These are phyloP conservation scores for Dysmachus trigonus DNA, from an alignment of 2,888 invertebrate genomes.

Conservation along the genomic window DNA sequence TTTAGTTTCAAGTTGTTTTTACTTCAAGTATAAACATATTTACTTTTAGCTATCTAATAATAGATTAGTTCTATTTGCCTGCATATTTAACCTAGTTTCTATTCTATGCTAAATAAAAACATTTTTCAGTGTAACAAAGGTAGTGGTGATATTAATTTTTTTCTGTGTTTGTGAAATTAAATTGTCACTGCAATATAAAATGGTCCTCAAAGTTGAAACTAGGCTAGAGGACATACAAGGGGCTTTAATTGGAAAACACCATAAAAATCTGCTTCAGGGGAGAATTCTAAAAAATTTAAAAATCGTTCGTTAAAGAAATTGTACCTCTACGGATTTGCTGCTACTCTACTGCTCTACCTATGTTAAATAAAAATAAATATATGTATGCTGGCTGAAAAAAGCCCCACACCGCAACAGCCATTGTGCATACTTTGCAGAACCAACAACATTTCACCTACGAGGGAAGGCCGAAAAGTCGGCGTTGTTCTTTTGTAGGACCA, in stretches of 20 bases:
- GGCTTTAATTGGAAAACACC: neutral
- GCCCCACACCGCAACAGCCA: conserved; percentile 17
- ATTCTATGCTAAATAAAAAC: neutral
- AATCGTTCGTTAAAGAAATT: neutral
- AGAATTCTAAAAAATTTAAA: neutral
- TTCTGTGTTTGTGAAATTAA: neutral
- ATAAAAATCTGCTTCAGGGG: neutral
- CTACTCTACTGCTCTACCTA: neutral
- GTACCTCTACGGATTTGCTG: neutral
- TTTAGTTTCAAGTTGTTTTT: too few species aligned
- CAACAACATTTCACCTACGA: conserved; percentile 1
- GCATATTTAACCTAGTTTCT: too few species aligned
- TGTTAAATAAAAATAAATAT: neutral
- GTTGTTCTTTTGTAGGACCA: conserved; percentile 34
- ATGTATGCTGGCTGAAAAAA: neutral
- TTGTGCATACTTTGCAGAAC: conserved; percentile 35
- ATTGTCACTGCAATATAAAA: neutral
- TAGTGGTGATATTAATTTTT: too few species aligned
- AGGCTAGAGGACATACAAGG: neutral
- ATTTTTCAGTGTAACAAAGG: neutral
- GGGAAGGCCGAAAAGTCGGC: conserved; percentile 7
- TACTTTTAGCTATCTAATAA: too few species aligned
- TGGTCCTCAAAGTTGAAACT: neutral
- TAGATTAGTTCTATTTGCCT: too few species aligned
- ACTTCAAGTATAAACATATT: too few species aligned